Percentiles rank a stretch among this genome's conserved stretches.
These are phyloP conservation scores for Bemisia tabaci DNA, from an alignment of 1,140 invertebrate genomes.

Conservation along the genomic window DNA sequence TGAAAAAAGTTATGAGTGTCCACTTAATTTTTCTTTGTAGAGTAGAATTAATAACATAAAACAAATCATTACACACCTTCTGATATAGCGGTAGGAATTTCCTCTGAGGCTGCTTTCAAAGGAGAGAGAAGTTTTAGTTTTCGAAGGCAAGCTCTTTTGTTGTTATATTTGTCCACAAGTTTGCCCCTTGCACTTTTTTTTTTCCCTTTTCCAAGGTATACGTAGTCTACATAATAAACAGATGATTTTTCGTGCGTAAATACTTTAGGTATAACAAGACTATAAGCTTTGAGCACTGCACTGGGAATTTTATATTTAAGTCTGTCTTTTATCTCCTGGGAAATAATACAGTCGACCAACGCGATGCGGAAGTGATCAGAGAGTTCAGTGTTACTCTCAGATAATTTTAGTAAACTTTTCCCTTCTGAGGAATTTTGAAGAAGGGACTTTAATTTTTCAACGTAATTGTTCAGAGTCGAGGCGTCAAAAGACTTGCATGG, in stretches of 20 bases:
- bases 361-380: neutral
- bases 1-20: no score
- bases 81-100: no score
- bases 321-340: neutral
- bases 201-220: neutral
- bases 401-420: neutral
- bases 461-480: no score
- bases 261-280: neutral
- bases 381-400: neutral
- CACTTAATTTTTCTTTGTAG: no score
- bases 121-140: neutral
- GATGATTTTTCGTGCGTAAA: neutral
- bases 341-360: neutral
- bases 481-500: no score
- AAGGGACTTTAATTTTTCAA: neutral
- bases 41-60: no score
- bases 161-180: neutral
- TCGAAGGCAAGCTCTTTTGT: neutral
- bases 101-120: no score
- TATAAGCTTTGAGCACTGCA: neutral
- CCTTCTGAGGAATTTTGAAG: neutral
- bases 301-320: neutral
- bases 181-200: neutral
- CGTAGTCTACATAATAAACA: neutral
- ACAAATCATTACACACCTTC: no score